Evolutionary conservation across 2,888 invertebrate species (phyloP), one percentile per base, ranked within the genome.

Genomic region (Pseudococcus jackbeardsleyi): DNA sequence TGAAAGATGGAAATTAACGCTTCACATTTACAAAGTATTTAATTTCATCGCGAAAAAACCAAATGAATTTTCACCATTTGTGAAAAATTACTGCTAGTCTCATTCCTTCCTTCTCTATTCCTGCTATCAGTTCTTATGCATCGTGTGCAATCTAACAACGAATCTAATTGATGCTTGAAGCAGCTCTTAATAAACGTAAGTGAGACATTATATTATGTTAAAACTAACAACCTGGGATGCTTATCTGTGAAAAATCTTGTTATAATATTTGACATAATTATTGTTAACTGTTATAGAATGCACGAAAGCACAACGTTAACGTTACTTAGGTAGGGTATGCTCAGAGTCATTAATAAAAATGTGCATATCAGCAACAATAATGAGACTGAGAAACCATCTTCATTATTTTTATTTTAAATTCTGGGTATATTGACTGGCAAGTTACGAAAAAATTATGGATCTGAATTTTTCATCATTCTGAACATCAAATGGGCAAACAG

Each of bases 201-300:
- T 33, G 72, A 72, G 72, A 72, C 72, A 72, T 72, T 33, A 72
- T 33, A 17, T 33, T 33, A 17, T 33, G 72, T 72, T 22, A 72
- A 33, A 72, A 72, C 33, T 72, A 72, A 33, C 39, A 72, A 33
- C 33, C 72, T 26, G 33, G 2, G 72, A 39, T 72, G 6, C 72
- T 72, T 72, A 72, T 72, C 72, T 72, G 9, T 17, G 15, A 72
- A 33, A 72, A 72, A 72, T 72, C 72, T 72, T 72, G 33, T 72
- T 39, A 33, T 33, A 72, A 72, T 72, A 72, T 72, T 72, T 72
- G 72, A 39, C 39, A 72, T 72, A 72, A 72, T 72, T 64, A 64
- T 22, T 72, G 72, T 72, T 72, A 72, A 72, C 68, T 26, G 26
- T 72, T 33, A 39, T 33, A 17, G 72, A 72, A 33, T 72, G 72